Conservation (phyloP, 1,140 invertebrate species). For the Rhizoglyphus robini region DNA sequence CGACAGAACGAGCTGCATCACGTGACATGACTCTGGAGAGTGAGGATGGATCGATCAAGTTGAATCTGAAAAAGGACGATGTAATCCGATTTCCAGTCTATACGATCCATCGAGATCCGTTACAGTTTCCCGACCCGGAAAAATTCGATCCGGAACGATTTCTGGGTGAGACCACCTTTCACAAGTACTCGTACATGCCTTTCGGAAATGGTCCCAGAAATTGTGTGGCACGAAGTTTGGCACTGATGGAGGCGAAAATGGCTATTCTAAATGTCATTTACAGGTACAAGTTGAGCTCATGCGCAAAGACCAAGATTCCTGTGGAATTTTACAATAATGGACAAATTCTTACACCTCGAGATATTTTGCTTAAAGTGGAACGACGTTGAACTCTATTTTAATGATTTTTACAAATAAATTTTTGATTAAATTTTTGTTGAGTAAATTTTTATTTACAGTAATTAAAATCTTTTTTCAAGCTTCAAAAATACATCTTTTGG, state of each 20-base stretch:
- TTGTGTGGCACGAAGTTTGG: too few species aligned
- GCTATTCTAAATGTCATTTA: background rate
- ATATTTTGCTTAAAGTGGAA: too few species aligned
- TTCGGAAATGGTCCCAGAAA: slow-evolving; percentile 33
- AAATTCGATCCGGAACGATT: slow-evolving; percentile 25
- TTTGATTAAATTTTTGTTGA: too few species aligned
- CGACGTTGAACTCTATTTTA: too few species aligned
- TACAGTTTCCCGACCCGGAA: slow-evolving; percentile 26
- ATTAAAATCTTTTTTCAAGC: too few species aligned
- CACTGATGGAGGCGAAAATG: slow-evolving; percentile 33
- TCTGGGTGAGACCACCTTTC: slow-evolving; percentile 22
- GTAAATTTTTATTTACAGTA: too few species aligned
- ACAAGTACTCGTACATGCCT: slow-evolving; percentile 31
- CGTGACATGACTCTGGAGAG: background rate
- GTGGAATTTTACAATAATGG: too few species aligned
- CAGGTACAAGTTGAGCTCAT: background rate
- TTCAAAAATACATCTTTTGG: too few species aligned
- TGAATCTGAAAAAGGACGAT: slow-evolving; percentile 11
- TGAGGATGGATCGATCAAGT: background rate
- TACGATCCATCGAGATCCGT: slow-evolving; percentile 26
- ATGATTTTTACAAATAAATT: too few species aligned
- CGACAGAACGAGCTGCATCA: background rate
- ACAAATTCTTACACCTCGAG: too few species aligned
- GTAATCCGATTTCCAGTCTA: slow-evolving; percentile 26
- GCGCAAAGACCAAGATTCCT: too few species aligned